Evolutionary conservation across 1,140 invertebrate genomes (phyloP).

Genomic region (Dendroctonus ponderosae): DNA sequence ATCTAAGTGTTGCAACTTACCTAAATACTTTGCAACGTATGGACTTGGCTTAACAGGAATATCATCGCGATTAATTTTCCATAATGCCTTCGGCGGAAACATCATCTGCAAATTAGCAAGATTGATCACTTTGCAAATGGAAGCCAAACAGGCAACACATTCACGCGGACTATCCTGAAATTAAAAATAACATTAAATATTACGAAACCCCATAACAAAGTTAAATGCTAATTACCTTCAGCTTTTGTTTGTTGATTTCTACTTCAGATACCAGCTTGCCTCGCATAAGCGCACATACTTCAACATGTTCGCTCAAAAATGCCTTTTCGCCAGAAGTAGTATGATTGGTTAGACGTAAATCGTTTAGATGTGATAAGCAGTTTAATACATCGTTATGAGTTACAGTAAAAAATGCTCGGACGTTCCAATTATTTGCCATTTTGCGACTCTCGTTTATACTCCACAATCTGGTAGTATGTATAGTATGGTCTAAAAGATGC

Average conservation of each 20-base stretch:
- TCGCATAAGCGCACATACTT: conserved; percentile 72
- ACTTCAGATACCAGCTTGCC: conserved; percentile 75
- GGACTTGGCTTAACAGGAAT: conserved; percentile 52
- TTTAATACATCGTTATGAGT: conserved; percentile 65
- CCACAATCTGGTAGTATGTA: conserved; percentile 74
- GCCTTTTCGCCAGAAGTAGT: conserved; percentile 54
- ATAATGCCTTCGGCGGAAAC: conserved; percentile 66
- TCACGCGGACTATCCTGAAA: conserved; percentile 64
- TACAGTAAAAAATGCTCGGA: conserved; percentile 57
- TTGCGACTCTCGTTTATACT: conserved; percentile 65
- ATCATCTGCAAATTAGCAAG: conserved; percentile 74
- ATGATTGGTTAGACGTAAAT: conserved; percentile 64
- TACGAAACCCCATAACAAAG: background rate
- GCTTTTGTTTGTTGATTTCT: conserved; percentile 66
- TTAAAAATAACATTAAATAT: conserved; percentile 26
- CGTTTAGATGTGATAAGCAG: conserved; percentile 63
- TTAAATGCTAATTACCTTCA: conserved; percentile 57
- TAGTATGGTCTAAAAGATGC: conserved; percentile 63
- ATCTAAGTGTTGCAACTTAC: conserved; percentile 47
- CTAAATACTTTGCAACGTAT: conserved; percentile 64
- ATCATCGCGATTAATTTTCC: conserved; percentile 55
- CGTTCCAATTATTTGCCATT: conserved; percentile 70
- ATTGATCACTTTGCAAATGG: conserved; percentile 68
- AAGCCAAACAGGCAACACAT: conserved; percentile 66
- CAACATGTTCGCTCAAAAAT: conserved; percentile 55